Evolutionary conservation across 2,888 invertebrate genomes (phyloP).

Genomic region (Brenthis daphne): DNA sequence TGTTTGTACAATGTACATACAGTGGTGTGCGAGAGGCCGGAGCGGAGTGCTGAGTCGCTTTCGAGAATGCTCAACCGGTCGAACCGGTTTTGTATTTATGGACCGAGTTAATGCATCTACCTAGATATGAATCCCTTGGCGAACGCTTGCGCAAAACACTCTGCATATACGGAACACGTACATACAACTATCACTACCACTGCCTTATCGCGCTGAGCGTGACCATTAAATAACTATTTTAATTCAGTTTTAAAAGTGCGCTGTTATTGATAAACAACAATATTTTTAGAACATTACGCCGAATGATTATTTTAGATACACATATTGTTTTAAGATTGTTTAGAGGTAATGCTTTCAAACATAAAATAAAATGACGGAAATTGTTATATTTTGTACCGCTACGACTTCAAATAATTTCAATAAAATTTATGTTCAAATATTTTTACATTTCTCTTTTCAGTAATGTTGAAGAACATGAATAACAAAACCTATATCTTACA

Average conservation of each 20-base stretch:
- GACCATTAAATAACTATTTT: constrained; percentile 55
- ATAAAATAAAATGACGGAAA: too few relatives aligned
- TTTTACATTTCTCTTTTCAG: too few relatives aligned
- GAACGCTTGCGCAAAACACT: constrained; percentile 74
- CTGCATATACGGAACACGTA: constrained; percentile 59
- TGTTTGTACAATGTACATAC: constrained; percentile 57
- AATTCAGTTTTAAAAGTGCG: constrained; percentile 52
- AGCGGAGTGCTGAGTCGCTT: constrained; percentile 66
- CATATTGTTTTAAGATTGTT: too few relatives aligned
- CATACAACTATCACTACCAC: constrained; percentile 54
- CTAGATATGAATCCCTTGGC: constrained; percentile 74
- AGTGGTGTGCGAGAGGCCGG: constrained; percentile 74
- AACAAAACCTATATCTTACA: too few relatives aligned
- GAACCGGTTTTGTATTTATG: constrained; percentile 80
- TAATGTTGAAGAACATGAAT: too few relatives aligned
- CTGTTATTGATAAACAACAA: constrained; percentile 63
- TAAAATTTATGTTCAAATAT: too few relatives aligned
- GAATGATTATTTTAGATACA: constrained; percentile 24
- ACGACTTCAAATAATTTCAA: too few relatives aligned
- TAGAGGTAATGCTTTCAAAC: too few relatives aligned
- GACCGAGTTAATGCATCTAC: constrained; percentile 78
- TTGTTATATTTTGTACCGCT: too few relatives aligned
- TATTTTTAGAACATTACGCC: constrained; percentile 45
- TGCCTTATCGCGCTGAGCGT: constrained; percentile 56
- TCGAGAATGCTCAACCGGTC: constrained; percentile 80